Conservation (phyloP, 2,113 vertebrate species). For the Nibea coibor region DNA sequence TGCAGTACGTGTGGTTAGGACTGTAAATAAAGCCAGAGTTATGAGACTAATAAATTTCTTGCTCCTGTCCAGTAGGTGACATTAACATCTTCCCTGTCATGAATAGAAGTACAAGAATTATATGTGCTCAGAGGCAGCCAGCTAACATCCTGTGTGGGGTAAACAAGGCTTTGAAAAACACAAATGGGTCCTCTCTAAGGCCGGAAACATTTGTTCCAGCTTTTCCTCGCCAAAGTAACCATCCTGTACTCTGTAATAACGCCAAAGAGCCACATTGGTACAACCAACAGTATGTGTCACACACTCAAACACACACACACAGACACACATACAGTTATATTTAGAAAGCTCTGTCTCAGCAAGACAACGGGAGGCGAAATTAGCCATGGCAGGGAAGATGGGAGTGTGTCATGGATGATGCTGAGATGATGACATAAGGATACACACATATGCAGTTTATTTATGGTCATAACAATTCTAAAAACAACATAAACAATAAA, state of each 20-base stretch:
- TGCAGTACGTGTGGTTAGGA: neutral
- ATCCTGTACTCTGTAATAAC: constrained; percentile 65
- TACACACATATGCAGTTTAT: constrained; percentile 47
- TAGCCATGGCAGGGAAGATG: constrained; percentile 50
- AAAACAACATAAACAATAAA: constrained; percentile 26
- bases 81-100: neutral
- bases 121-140: constrained; percentile 7
- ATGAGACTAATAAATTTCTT: constrained; percentile 15
- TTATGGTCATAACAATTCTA: constrained; percentile 33
- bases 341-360: constrained; percentile 78
- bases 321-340: constrained; percentile 67
- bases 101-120: constrained; percentile 24
- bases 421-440: constrained; percentile 62
- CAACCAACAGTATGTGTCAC: constrained; percentile 51
- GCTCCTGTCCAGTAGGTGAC: neutral
- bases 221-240: constrained; percentile 44
- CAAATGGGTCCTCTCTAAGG: constrained; percentile 28
- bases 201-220: constrained; percentile 62
- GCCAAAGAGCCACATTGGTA: constrained; percentile 65
- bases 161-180: constrained; percentile 47
- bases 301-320: constrained; percentile 25
- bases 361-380: constrained; percentile 73
- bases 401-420: constrained; percentile 77
- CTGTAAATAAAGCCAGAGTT: constrained; percentile 40
- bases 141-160: constrained; percentile 10